Evolutionary conservation across 1,140 invertebrate species (phyloP), one percentile per base, ranked within the genome.

Genomic region (Hyles vespertilio): DNA sequence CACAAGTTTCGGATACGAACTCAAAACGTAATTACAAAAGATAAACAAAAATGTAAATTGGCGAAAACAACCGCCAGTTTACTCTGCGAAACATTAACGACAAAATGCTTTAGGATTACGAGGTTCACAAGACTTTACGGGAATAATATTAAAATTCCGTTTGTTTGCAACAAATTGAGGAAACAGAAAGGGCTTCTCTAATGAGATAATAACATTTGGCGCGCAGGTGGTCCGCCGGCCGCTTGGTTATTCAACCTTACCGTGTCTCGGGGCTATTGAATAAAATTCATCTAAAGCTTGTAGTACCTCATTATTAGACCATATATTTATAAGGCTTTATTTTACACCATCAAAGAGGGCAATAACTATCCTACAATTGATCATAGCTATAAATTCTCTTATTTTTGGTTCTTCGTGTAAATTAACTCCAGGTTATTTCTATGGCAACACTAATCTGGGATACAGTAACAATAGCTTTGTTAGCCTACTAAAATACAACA

Each of bases 141-240:
- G 56, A 59, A 61, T 61, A 68, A 69, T 77, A 79, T 77, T 74
- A 74, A 79, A 79, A 79, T 79, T 77, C 69, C 72, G 68, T 76
- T 77, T 76, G 75, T 78, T 77, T 70, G 54, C 59, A 64, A 75
- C 73, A 72, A 79, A 75, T 73, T 79, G 74, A 70, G 72, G 65
- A 62, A 70, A 69, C 57, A 66, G 59, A 72, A 74, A 72, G 69
- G 74, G 70, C 67, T 61, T 59, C 65, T 69, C 63, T 80, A 78
- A 78, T 76, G 75, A 80, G 75, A 78, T 78, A 76, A 78, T 78
- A 80, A 80, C 73, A 70, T 68, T 72, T 73, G 60, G 63, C 60
- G 65, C 69, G 69, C 77, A 80, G 77, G 77, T 80, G 74, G 67
- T 51, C 65, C 53, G 43, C 59, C 51, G 45, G 60, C 58, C 49